phyloP scores from a whole-genome alignment of 2,888 invertebrate species.

The Andrena haemorrhoa region DNA sequence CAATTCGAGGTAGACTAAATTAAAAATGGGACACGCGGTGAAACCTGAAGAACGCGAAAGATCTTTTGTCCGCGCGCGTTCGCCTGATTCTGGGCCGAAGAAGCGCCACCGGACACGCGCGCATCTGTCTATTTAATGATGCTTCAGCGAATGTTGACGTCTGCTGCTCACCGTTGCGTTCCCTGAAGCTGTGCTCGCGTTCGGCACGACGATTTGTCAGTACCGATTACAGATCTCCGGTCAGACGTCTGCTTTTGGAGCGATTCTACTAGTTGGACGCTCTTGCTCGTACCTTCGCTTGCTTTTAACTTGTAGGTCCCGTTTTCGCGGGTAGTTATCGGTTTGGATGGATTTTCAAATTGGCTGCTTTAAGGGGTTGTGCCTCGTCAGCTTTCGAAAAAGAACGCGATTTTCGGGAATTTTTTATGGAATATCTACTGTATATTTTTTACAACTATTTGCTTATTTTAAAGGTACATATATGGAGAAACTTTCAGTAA shows the following conservation, averaged over 20 bases:
- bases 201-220: not conserved
- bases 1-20: slow-evolving; percentile 64
- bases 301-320: too few species aligned
- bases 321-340: not conserved
- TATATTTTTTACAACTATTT: too few species aligned
- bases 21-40: slow-evolving; percentile 65
- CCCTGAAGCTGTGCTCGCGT: slow-evolving; percentile 2
- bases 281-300: too few species aligned
- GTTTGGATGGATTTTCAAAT: not conserved
- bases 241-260: not conserved
- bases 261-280: too few species aligned
- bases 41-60: slow-evolving; percentile 41
- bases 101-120: not conserved
- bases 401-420: too few species aligned
- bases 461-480: too few species aligned
- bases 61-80: slow-evolving; percentile 27
- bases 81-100: slow-evolving; percentile 19
- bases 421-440: too few species aligned
- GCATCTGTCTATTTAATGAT: not conserved
- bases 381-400: too few species aligned
- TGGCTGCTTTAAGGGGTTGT: not conserved
- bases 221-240: not conserved
- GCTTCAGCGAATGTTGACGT: slow-evolving; percentile 4
- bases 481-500: too few species aligned
- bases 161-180: slow-evolving; percentile 13